Base-by-base conservation (phyloP, 2,797 vertebrate species). In the Cirrhinus molitorella region DNA sequence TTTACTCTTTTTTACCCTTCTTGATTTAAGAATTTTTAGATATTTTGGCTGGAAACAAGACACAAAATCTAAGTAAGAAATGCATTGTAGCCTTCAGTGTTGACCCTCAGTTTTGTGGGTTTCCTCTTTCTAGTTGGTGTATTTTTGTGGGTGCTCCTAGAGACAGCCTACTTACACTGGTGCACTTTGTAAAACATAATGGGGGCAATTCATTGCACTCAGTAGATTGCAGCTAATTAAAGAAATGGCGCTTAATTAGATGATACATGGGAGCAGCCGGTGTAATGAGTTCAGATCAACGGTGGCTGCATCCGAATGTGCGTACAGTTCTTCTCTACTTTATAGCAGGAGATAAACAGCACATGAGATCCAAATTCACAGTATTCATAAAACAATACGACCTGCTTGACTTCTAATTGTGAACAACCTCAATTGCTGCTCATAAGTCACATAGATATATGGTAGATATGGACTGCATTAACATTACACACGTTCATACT, bases 241-340 rank as follows among this genome's bases (percentile, higher is more conserved):
- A 85, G 34, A 84, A 83, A 86, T 83, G 80, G 82, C 73, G 47
- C 19, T 19, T 28, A 73, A 77, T 53, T 40, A 79, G 72, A 85
- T 83, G 37, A 80, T 47, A 49, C 23, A 74, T 21, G 21, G 19
- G 59, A 45, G 31, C 78, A 84, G 73, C 63, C 80, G 65, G 47
- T 67, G 75, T 47, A 34, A 63, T 57, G 40, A 63, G 66, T 57
- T 37, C 23, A 23, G 11, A 17, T 61, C 17, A 25, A 74, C 75
- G 21, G 11, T 74, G 19, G 12, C 45, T 71, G 9, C 43, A 49
- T 49, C 8, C 1, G 8, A 47, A 11, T 47, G 10, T 47, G 4
- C 67, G 19, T 11, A 17, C 43, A 71, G 66, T 8, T 12, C 12
- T 45, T n/a, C 66, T 5, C 66, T 70, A 16, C 43, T 25, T 47